Percentiles rank a stretch among this genome's conserved stretches.
These are phyloP conservation scores for Phrixothrix hirtus DNA, from an alignment of 2,888 invertebrate species.

Conservation along the genomic window DNA sequence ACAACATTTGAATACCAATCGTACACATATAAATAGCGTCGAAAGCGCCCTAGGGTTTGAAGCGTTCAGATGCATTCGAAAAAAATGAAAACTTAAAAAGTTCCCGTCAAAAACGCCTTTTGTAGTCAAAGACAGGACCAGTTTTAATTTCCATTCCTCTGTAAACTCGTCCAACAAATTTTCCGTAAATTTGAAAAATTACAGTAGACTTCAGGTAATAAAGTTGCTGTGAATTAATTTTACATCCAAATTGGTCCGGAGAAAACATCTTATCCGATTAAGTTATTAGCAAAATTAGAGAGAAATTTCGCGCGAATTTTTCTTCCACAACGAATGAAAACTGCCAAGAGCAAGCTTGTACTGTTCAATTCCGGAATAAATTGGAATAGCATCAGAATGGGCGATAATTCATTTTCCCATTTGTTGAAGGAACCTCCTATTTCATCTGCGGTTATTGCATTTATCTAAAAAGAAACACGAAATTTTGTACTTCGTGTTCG, in stretches of 20 bases:
- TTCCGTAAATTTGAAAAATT: too few species aligned
- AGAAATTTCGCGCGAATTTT: slow-evolving; percentile 4
- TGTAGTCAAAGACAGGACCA: too few species aligned
- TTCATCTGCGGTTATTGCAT: background rate
- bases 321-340: slow-evolving; percentile 9
- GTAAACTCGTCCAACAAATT: too few species aligned
- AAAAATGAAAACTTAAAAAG: too few species aligned
- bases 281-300: slow-evolving; percentile 15
- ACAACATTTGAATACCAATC: slow-evolving; percentile 14
- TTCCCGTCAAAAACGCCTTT: too few species aligned
- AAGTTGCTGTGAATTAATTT: slow-evolving; percentile 9
- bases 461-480: background rate
- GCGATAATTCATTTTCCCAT: slow-evolving; percentile 17
- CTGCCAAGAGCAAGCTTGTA: slow-evolving; percentile 8
- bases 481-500: background rate
- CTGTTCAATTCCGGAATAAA: slow-evolving; percentile 11
- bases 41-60: slow-evolving; percentile 1
- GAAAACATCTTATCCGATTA: slow-evolving; percentile 13
- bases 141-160: too few species aligned
- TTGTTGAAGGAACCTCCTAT: slow-evolving; percentile 6
- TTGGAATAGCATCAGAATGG: slow-evolving; percentile 12
- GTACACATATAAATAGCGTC: slow-evolving; percentile 9
- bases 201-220: background rate
- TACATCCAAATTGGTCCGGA: slow-evolving; percentile 7
- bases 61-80: too few species aligned